These are phyloP conservation scores for Megamerina dolium DNA, from an alignment of 2,888 invertebrate species.

Conservation along the genomic window DNA sequence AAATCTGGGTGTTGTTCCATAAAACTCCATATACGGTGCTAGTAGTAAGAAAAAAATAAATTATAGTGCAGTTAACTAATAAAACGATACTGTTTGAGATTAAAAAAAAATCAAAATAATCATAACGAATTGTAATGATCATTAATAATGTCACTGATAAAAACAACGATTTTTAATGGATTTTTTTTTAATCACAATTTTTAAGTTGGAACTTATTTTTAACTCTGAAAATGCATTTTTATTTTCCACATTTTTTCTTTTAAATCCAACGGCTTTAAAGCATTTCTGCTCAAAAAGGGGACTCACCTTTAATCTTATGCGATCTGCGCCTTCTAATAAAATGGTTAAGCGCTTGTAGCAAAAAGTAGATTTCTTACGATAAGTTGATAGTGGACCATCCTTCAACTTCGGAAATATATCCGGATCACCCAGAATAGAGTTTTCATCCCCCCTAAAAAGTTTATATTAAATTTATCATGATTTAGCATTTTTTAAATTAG, in stretches of 20 bases:
- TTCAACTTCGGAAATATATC: conserved; percentile 56
- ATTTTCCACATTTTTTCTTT: too few relatives aligned
- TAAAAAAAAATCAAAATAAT: neutral
- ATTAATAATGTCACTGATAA: too few relatives aligned
- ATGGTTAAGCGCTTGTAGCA: conserved; percentile 61
- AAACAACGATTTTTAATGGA: too few relatives aligned
- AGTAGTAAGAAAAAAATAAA: conserved; percentile 23
- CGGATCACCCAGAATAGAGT: conserved; percentile 41
- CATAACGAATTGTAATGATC: neutral
- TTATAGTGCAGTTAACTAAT: neutral
- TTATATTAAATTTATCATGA: too few relatives aligned
- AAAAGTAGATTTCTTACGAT: conserved; percentile 60
- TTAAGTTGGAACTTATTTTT: too few relatives aligned
- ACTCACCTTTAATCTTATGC: conserved; percentile 52
- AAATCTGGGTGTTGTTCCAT: conserved; percentile 58
- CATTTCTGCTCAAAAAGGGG: too few relatives aligned
- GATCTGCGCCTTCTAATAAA: conserved; percentile 53
- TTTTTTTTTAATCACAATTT: too few relatives aligned
- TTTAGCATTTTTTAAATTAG: too few relatives aligned
- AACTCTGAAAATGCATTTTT: too few relatives aligned
- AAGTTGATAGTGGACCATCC: conserved; percentile 58
- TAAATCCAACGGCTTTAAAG: too few relatives aligned
- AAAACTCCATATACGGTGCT: conserved; percentile 56
- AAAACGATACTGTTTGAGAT: too few relatives aligned
- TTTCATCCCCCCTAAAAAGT: too few relatives aligned